Base-by-base conservation (phyloP, 2,888 invertebrate genomes). In the Drosophila ustulata region DNA sequence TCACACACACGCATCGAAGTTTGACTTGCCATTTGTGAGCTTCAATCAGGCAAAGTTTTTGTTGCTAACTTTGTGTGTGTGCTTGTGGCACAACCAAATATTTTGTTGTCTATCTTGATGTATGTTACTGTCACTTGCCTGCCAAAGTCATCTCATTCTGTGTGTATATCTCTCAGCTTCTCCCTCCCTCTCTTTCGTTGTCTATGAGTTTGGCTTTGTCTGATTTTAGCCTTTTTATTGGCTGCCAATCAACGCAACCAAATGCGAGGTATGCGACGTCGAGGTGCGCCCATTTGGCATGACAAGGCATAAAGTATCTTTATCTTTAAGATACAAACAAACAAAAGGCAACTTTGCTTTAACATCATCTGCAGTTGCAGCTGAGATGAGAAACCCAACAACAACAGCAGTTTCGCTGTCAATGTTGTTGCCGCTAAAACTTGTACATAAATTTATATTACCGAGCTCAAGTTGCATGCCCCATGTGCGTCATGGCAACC, bases 1-100 rank as follows among this genome's bases (percentile, higher is more conserved):
- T 52, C 49, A 56, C 13, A 37, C 64, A 58, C 46, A 39, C 45
- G 39, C 6, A 45, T 32, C 25, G 41, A 66, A 68, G 66, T 80
- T 80, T 80, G 73, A 76, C 73, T 75, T 79, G 45, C 51, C 41
- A 59, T 78, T 65, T 68, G 64, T 47, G 37, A 8, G 82, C 76
- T 82, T 85, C 88, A 82, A 84, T 83, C 89, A 88, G 73, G 66
- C 82, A 84, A 88, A 83, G 67, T 88, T 86, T 73, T 59, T 68
- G 68, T 68, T 68, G 58, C 64, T 51, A 39, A 39, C 58, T 58
- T 58, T 49, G 37, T 58, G 25, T 51, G 23, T 58, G 49, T 55
- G 26, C 49, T 3, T 67, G 32, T 65, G 62, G 59, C 55, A 51
- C 32, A 50, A 58, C 34, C 62, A 52, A 62, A 62, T 53, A 51